Evolutionary conservation across 2,797 vertebrate genomes (phyloP), one percentile per base, ranked within the genome.

Genomic region (Remorina albescens): DNA sequence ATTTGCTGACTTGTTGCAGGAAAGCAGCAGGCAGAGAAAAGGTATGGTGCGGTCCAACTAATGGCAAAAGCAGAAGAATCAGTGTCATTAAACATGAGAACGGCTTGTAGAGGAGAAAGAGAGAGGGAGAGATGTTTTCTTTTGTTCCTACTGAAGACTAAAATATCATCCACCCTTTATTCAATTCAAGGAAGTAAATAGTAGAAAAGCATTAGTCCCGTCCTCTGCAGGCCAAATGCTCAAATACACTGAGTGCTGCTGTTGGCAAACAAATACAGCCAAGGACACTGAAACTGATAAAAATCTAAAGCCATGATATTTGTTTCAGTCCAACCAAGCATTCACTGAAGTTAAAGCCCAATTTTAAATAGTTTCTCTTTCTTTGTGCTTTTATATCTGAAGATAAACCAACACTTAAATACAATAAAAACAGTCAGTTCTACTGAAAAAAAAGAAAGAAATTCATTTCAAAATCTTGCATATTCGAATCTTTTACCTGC

Each of bases 151-250:
- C 26, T 2, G 18, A 34, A 21, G 3, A 53, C 23, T 4, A 25
- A 72, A 63, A n/a, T n/a, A n/a, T 46, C 15, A 56, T 26, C 12
- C 18, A 36, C 10, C 11, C 23, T 25, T 34, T 0, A 18, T 23
- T 71, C 26, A 66, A 60, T 64, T 66, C 19, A 56, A 65, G 63
- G 42, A 83, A 64, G 26, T 32, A 60, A 53, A 80, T 7, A 79
- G 61, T 67, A 51, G 32, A 53, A 46, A 69, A 66, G 12, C 39
- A 25, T 62, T 57, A 61, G 19, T 10, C 2, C 11, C 39, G 26
- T 54, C 5, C 13, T 65, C 30, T 51, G 32, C 68, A 70, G 47
- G 63, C 6, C 36, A 59, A 67, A 71, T 23, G 28, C 9, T 9
- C 32, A 36, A 36, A 69, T 42, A 73, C 2, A 3, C 42, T 42